A percentile compares a stretch with the other conserved stretches of the same genome.
Evolutionary conservation across 92 coral and sea anemone genomes (phyloP).

Genomic region (Parazoanthus atlanticus): DNA sequence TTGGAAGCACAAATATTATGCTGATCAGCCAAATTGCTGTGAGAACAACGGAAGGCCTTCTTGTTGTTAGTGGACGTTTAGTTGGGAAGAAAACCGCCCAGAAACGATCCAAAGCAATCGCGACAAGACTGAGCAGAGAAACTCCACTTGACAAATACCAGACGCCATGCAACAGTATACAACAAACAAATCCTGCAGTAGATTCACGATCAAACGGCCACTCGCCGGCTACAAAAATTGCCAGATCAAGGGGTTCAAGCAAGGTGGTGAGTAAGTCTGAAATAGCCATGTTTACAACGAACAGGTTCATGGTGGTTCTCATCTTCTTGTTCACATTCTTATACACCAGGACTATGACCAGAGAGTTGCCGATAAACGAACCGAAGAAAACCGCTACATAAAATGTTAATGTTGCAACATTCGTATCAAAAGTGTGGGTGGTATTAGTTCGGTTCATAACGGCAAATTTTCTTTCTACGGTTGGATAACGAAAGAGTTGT

Average conservation of each 20-base stretch:
- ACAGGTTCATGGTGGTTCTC: too few species aligned
- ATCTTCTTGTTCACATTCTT: too few species aligned
- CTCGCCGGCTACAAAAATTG: background rate
- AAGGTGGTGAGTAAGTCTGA: background rate
- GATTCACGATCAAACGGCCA: constrained; percentile 3
- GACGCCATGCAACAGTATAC: background rate
- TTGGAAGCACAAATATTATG: background rate
- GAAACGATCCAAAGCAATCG: background rate
- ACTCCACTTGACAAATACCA: background rate
- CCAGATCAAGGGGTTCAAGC: background rate
- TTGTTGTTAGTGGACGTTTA: background rate
- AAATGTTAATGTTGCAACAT: too few species aligned
- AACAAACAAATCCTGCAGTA: background rate
- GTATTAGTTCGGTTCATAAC: too few species aligned
- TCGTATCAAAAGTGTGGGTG: too few species aligned
- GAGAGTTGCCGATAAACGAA: too few species aligned
- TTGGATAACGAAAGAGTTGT: too few species aligned
- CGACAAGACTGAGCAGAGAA: background rate
- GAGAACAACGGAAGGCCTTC: background rate
- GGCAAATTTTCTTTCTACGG: too few species aligned
- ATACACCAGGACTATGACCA: too few species aligned
- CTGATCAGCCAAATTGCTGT: background rate
- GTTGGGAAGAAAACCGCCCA: too few species aligned
- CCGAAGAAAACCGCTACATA: too few species aligned
- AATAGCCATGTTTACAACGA: background rate